Evolutionary conservation across 2,113 vertebrate species (phyloP).

Genomic region (Heloderma charlesbogerti): DNA sequence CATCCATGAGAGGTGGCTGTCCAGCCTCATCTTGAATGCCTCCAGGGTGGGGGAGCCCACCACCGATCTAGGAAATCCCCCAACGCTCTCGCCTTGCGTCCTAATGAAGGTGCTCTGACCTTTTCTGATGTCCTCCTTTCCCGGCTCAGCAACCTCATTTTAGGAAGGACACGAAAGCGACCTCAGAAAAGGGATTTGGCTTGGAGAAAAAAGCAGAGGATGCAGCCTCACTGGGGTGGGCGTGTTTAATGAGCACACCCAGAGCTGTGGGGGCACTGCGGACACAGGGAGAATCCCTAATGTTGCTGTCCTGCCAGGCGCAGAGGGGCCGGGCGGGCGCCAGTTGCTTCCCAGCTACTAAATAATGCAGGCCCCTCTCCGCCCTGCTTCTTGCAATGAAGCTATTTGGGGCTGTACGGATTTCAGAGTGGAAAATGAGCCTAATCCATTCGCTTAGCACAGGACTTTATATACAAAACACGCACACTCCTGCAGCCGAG

Average conservation of each 20-base stretch:
- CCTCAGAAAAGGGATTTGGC: not conserved
- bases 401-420: constrained; percentile 28
- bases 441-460: not conserved
- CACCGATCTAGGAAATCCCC: no score
- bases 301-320: fast-evolving
- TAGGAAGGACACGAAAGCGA: no score
- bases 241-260: not conserved
- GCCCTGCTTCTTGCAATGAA: constrained; percentile 17
- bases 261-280: not conserved
- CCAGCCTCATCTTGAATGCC: no score
- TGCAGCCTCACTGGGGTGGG: not conserved
- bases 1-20: no score
- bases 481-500: not conserved
- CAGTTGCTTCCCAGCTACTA: constrained; percentile 27
- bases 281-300: not conserved
- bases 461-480: not conserved
- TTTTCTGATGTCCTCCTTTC: no score
- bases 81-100: no score
- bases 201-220: not conserved
- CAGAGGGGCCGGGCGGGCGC: constrained; percentile 18
- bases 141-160: not conserved
- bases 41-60: no score
- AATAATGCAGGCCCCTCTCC: constrained; percentile 38
- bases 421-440: not conserved
- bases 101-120: no score